A percentile compares a stretch with the other conserved stretches of the same genome.
Conservation (phyloP, 2,888 invertebrate genomes). For the Aradus depressus region DNA sequence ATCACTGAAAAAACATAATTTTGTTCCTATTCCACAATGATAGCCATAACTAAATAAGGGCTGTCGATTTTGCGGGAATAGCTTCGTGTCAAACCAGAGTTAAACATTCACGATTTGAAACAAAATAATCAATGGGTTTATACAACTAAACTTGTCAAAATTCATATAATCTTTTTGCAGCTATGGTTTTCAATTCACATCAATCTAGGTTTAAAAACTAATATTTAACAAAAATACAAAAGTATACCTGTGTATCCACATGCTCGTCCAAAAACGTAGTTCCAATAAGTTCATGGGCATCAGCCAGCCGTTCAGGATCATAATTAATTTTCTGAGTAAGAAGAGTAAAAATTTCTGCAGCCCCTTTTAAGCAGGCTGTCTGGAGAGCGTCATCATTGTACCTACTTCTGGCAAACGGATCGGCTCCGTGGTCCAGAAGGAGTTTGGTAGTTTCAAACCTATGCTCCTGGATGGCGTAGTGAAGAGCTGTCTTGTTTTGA, state of each 20-base stretch:
- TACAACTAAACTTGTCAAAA: too few species aligned
- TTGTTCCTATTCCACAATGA: too few species aligned
- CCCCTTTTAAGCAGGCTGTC: constrained; percentile 72
- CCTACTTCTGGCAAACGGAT: constrained; percentile 61
- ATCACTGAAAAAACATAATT: too few species aligned
- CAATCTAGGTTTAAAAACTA: background rate
- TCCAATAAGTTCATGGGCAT: constrained; percentile 79
- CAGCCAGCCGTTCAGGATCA: constrained; percentile 56
- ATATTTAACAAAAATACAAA: background rate
- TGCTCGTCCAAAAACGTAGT: constrained; percentile 81
- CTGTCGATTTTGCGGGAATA: too few species aligned
- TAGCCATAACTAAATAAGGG: too few species aligned
- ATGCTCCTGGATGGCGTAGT: constrained; percentile 69
- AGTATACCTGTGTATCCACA: constrained; percentile 48
- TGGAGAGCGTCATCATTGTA: constrained; percentile 83
- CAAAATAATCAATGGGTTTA: too few species aligned
- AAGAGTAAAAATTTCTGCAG: constrained; percentile 57
- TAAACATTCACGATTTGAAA: too few species aligned
- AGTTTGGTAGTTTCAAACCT: constrained; percentile 71
- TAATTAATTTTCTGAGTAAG: constrained; percentile 51
- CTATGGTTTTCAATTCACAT: too few species aligned
- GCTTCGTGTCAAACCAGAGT: too few species aligned
- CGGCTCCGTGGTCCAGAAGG: constrained; percentile 66
- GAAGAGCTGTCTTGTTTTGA: constrained; percentile 81
- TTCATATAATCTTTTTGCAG: too few species aligned